These are phyloP conservation scores for Drosophila insularis DNA, from an alignment of 1,140 invertebrate genomes.

Conservation along the genomic window DNA sequence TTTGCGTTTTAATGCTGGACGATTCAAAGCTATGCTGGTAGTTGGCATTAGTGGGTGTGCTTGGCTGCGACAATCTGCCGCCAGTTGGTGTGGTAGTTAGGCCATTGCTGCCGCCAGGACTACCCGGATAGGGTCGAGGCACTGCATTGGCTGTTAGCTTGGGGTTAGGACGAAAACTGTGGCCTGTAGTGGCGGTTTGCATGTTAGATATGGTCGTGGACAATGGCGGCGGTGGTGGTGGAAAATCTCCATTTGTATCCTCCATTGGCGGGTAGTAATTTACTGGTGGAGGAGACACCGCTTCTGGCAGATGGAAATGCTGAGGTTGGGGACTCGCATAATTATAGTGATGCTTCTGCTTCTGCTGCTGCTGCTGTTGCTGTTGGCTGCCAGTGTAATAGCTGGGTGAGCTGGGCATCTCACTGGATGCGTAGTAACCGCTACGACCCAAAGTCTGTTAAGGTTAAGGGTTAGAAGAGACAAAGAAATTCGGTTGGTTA, in stretches of 20 bases:
- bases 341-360: slow-evolving; percentile 72
- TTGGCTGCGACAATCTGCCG: slow-evolving; percentile 31
- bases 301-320: slow-evolving; percentile 77
- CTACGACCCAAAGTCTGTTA: slow-evolving; percentile 79
- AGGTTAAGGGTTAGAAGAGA: slow-evolving; percentile 56
- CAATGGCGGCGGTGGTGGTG: slow-evolving; percentile 77
- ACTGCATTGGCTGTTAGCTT: slow-evolving; percentile 82
- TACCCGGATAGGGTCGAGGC: slow-evolving; percentile 80
- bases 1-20: slow-evolving; percentile 71
- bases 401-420: slow-evolving; percentile 71
- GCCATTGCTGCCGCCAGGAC: slow-evolving; percentile 70
- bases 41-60: slow-evolving; percentile 71
- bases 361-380: slow-evolving; percentile 42
- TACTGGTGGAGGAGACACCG: slow-evolving; percentile 73
- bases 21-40: slow-evolving; percentile 78
- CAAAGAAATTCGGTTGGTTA: slow-evolving; percentile 58
- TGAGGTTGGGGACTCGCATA: slow-evolving; percentile 69
- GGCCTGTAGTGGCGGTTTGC: slow-evolving; percentile 68
- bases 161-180: slow-evolving; percentile 79
- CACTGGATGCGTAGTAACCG: slow-evolving; percentile 65
- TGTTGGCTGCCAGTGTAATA: slow-evolving; percentile 56
- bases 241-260: slow-evolving; percentile 65
- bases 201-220: slow-evolving; percentile 80
- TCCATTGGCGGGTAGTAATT: slow-evolving; percentile 61
- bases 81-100: slow-evolving; percentile 41